These are phyloP conservation scores for Seriola dumerili DNA, from an alignment of 2,113 vertebrate genomes.

Conservation along the genomic window DNA sequence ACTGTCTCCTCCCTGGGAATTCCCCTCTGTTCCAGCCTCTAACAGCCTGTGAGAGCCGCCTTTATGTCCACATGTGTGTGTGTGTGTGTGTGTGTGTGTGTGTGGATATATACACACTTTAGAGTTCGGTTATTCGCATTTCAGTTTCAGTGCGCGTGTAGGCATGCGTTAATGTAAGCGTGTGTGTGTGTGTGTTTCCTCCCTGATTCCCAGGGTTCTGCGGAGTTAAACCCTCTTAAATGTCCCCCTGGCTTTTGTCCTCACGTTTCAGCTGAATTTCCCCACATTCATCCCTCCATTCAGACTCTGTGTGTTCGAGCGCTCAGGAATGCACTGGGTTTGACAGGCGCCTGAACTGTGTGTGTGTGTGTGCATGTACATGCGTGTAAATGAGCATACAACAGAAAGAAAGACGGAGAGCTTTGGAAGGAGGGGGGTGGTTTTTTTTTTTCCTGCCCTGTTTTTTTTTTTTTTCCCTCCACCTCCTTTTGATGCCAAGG, in stretches of 20 bases:
- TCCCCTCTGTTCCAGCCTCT: constrained; percentile 75
- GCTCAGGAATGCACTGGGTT: constrained; percentile 81
- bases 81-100: constrained; percentile 44
- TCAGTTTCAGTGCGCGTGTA: constrained; percentile 45
- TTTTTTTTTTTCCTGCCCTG: background rate
- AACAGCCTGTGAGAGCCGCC: constrained; percentile 71
- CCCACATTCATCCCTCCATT: constrained; percentile 81
- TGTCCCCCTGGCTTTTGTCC: constrained; percentile 86
- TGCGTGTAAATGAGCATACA: constrained; percentile 55
- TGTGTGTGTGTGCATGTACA: constrained; percentile 38
- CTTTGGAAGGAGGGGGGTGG: constrained; percentile 30
- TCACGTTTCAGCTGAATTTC: constrained; percentile 85
- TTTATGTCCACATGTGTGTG: constrained; percentile 59
- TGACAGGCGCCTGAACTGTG: constrained; percentile 79
- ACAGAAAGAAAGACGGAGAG: constrained; percentile 53
- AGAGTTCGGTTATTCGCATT: constrained; percentile 49
- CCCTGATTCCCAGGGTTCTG: constrained; percentile 82
- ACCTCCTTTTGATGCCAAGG: constrained; percentile 52
- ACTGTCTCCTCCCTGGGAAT: constrained; percentile 81
- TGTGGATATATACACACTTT: constrained; percentile 64
- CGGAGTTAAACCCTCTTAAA: constrained; percentile 84
- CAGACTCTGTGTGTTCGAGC: constrained; percentile 73
- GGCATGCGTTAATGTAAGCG: constrained; percentile 39
- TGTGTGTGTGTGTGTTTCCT: constrained; percentile 58
- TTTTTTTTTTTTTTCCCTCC: constrained; percentile 9